Evolutionary conservation across 2,113 vertebrate species (phyloP), one percentile per base, ranked within the genome.

Genomic region (Microcebus tavaratra): DNA sequence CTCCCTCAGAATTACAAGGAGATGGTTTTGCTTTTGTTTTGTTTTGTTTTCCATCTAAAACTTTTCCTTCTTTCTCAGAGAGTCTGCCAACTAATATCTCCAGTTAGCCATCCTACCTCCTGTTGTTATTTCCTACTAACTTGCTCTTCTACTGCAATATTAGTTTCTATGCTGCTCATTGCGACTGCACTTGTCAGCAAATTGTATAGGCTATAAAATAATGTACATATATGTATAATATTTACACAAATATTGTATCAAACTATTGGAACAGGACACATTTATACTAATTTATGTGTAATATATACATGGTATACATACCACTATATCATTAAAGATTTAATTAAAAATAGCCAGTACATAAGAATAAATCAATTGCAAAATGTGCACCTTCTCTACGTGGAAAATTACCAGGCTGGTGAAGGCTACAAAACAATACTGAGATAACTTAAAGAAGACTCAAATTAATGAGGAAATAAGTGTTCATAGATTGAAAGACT

Each of bases 401-500:
- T 89, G 11, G 4, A n/a, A 55, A 88, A 48, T 6, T 42, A n/a
- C 1, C 13, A 36, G 50, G 76, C 3, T 73, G 50, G 8, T 67
- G 14, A 80, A 92, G 87, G 72, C 39, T 65, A 61, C 8, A 63
- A 80, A 89, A 59, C 2, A 57, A 21, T 15, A 87, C 31, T 86
- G 5, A 95, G 15, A 57, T 45, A 48, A 65, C 23, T 53, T 61
- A 68, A 45, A 36, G 57, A 86, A 13, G 8, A 65, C 4, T 0
- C 1, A 70, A n/a, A 42, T 4, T 39, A 39, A 6, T 53, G 0
- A 0, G 29, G 5, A 55, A 12, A 90, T 50, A 50, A 67, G 0
- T 42, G 14, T 23, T 93, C 36, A 61, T 34, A 63, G 11, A 11
- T 14, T 75, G 7, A 75, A 75, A 75, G 18, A 36, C 48, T 78